These are phyloP conservation scores for Thamnophis sirtalis DNA, from an alignment of 2,113 vertebrate species.

Conservation along the genomic window DNA sequence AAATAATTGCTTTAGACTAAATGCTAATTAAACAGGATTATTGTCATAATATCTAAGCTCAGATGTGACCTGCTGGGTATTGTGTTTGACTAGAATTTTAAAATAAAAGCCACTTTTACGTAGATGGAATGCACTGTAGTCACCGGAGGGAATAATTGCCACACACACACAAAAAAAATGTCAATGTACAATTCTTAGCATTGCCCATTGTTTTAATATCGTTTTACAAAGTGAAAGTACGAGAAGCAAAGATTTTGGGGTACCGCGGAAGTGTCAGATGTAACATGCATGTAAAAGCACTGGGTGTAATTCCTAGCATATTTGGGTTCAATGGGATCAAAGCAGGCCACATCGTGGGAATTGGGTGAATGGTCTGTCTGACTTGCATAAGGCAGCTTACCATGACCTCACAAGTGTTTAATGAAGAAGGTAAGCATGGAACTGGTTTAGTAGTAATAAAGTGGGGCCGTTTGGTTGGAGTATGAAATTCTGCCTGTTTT, in stretches of 20 bases:
- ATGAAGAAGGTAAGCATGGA: neutral
- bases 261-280: neutral
- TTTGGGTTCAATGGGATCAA: neutral
- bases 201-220: neutral
- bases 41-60: neutral
- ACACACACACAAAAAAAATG: accelerated
- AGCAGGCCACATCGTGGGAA: neutral
- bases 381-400: neutral
- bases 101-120: neutral
- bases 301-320: neutral
- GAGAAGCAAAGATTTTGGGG: neutral
- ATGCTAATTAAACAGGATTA: neutral
- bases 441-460: neutral
- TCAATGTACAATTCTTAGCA: neutral
- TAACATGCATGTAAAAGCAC: neutral
- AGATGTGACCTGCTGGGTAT: neutral
- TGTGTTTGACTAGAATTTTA: neutral
- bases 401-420: neutral
- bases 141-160: accelerated
- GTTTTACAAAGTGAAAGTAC: neutral
- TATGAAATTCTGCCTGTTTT: neutral
- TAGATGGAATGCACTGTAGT: neutral
- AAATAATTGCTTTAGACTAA: neutral
- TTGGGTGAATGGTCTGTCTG: neutral
- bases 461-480: neutral